Base-by-base conservation (phyloP, 2,888 invertebrate species). In the Timema cristinae region DNA sequence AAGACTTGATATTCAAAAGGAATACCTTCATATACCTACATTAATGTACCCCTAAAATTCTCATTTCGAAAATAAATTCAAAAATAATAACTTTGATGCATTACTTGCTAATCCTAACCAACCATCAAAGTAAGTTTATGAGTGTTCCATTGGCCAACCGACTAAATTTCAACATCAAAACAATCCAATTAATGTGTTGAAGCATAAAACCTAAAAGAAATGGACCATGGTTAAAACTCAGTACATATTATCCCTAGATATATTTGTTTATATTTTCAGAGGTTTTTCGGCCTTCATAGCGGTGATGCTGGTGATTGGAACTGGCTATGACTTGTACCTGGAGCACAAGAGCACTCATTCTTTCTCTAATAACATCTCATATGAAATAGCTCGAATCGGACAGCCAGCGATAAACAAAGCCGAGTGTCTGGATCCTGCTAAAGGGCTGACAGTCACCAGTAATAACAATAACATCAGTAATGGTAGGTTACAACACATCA, bases 261-360 rank as follows among this genome's bases (percentile, higher is more conserved):
- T 61, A 16, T 54, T 54, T 54, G 54, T 54, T 54, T 54, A 32
- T 54, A 52, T 51, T 69, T 72, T 49, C 79, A 90, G 90, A 72
- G 83, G 84, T n/a, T 84, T 86, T 5, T 85, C 86, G 32, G 80
- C 81, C 13, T 77, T 84, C 13, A 85, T 89, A 0, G 79, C 84
- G 0, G 78, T 85, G 0, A 81, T 92, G 69, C 85, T 93, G 78
- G 79, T 88, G 32, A 79, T 84, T 10, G 92, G 92, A 4, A 92
- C 93, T 0, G 81, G 83, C 0, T 94, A 92, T 81, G 94, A 94
- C 82, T 82, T 90, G 78, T 86, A 85, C 61, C 32, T 74, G 49
- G 51, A 68, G 15, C 78, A 83, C 79, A 82, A 77, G 69, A 67
- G 56, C 52, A 66, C 52, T 5, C 68, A 71, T 61, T 74, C 71